A percentile compares a stretch with the other conserved stretches of the same genome.
phyloP scores from a whole-genome alignment of 1,140 invertebrate species.

The Papilio polyxenes region DNA sequence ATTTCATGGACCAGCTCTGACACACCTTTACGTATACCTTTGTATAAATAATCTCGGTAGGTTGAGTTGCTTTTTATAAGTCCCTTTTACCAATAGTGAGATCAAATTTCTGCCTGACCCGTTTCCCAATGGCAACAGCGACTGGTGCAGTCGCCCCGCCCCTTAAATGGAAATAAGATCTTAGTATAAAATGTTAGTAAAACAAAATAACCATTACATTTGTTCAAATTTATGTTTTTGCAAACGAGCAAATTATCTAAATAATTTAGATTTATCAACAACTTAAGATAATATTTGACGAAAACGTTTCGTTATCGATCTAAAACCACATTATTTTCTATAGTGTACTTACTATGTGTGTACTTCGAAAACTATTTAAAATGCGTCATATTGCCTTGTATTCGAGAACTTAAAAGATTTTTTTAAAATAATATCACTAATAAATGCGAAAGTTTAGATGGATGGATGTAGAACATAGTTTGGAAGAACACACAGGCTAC shows the following conservation, averaged over 20 bases:
- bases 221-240: neutral
- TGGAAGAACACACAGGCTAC: too few relatives aligned
- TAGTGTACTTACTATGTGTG: neutral
- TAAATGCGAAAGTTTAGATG: too few relatives aligned
- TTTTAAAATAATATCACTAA: too few relatives aligned
- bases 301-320: neutral
- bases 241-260: neutral
- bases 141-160: neutral
- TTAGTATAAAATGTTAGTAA: too few relatives aligned
- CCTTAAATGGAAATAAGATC: neutral
- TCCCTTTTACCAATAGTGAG: neutral
- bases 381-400: neutral
- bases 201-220: neutral
- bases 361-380: neutral
- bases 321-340: neutral
- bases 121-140: neutral
- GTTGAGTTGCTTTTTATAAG: neutral
- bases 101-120: neutral
- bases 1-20: neutral
- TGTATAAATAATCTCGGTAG: neutral
- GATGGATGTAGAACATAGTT: too few relatives aligned
- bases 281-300: conserved; percentile 16
- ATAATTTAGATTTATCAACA: neutral
- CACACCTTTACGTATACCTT: neutral
- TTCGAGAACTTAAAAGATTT: neutral